Evolutionary conservation across 2,797 vertebrate species (phyloP).

Genomic region (Dendrocincla tyrannina): DNA sequence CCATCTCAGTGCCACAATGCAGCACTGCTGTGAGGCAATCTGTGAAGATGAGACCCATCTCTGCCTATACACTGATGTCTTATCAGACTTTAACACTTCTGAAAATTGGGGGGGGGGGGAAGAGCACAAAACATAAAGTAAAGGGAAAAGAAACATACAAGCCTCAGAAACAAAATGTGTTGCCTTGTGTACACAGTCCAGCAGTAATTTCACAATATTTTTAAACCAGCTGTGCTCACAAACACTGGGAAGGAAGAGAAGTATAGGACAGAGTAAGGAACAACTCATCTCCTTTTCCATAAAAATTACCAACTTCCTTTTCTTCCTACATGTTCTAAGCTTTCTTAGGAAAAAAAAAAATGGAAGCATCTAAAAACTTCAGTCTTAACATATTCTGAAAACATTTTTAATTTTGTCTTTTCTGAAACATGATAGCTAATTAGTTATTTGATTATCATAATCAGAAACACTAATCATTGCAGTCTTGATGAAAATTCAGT

Average conservation of each 20-base stretch:
- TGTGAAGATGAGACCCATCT: not conserved
- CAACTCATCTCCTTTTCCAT: not conserved
- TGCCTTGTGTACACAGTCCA: not conserved
- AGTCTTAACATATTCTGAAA: conserved; percentile 6
- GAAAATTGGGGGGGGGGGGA: no score
- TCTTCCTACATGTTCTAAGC: not conserved
- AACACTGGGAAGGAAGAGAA: not conserved
- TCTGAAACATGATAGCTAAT: conserved; percentile 76
- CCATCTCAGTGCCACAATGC: not conserved
- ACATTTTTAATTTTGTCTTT: conserved; percentile 49
- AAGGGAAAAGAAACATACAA: not conserved
- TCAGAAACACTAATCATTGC: conserved; percentile 78
- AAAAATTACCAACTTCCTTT: not conserved
- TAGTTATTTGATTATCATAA: conserved; percentile 80
- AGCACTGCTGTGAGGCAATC: not conserved
- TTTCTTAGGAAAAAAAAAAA: not conserved
- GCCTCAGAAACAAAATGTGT: not conserved
- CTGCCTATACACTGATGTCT: not conserved
- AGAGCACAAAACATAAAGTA: not conserved
- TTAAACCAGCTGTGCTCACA: not conserved
- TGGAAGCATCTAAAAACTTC: not conserved
- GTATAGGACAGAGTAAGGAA: not conserved
- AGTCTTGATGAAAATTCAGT: conserved; percentile 78
- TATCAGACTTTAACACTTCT: not conserved
- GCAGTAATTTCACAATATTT: not conserved